Conservation (phyloP, 2,113 vertebrate species). For the Zosterops pallidus region DNA sequence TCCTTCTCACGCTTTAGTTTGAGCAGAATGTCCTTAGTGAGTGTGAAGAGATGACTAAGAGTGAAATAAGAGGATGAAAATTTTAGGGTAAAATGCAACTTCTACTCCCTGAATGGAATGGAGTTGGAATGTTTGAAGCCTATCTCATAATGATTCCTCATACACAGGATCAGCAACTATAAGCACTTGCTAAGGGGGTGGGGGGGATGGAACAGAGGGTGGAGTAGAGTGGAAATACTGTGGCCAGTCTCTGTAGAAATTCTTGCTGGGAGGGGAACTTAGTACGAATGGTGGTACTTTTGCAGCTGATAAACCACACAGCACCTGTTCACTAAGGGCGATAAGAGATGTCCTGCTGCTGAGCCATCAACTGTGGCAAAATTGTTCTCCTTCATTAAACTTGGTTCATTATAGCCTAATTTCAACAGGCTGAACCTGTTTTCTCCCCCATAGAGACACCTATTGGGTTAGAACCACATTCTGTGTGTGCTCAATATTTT, state of each 20-base stretch:
- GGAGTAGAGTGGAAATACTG: background rate
- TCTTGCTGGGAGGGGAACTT: background rate
- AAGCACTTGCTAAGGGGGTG: background rate
- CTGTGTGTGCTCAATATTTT: background rate
- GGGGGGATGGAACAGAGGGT: background rate
- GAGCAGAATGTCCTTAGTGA: background rate
- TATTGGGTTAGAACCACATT: background rate
- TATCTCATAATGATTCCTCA: background rate
- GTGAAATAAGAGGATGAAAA: background rate
- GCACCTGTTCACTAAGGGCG: background rate
- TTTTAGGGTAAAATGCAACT: background rate
- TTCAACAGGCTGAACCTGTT: background rate
- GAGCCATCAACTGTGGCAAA: background rate
- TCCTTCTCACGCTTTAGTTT: background rate
- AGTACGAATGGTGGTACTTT: background rate
- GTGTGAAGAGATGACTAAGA: background rate
- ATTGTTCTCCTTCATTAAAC: background rate
- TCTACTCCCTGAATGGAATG: background rate
- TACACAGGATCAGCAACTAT: rapidly evolving
- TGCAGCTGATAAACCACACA: background rate
- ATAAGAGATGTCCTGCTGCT: background rate
- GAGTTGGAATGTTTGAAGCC: background rate
- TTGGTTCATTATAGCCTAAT: background rate
- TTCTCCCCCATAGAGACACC: too few relatives aligned
- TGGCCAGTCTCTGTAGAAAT: background rate